Base-by-base conservation (phyloP, 2,113 vertebrate genomes). In the Callipepla squamata region DNA sequence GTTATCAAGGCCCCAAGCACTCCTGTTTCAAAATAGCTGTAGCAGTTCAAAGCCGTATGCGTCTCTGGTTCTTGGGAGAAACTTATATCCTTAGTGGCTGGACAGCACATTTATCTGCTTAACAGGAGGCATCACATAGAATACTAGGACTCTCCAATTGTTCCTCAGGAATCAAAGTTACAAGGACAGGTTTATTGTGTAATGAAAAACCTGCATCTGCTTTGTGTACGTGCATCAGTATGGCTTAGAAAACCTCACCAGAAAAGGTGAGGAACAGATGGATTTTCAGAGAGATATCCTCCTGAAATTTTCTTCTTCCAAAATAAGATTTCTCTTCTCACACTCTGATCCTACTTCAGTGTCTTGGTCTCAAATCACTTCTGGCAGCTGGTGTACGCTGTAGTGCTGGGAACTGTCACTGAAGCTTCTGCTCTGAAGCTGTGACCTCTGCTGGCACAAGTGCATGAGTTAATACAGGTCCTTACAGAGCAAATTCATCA, bases 101-200 rank as follows among this genome's bases (percentile, higher is more conserved):
- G 69, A 23, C 2, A 58, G 26, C 28, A 53, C 26, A 8, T 87
- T 50, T 45, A 9, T 68, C 58, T 91, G 53, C 36, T 61, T 36
- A 62, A 30, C 32, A 61, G 74, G 13, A 79, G 48, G 20, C 48
- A 36, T 72, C 30, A 63, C 42, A 25, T 10, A 67, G 86, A 89
- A 44, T 9, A 55, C 42, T 80, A 6, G 32, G 68, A 32, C 23
- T 76, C 23, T 6, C 48, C 13, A 16, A 3, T 38, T 58, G 67
- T 57, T 85, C 65, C 74, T 82, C 26, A 45, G 70, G n/a, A 89
- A 44, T 40, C 89, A 76, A 76, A 92, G 58, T 62, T 78, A n/a
- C 25, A 67, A 78, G 47, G 28, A 72, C 23, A 59, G 53, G n/a
- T 6, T 76, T 85, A 40, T 40, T 61, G 22, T 50, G 36, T 69